Base-by-base conservation (phyloP, 2,797 vertebrate species). In the Harpagifer antarcticus region DNA sequence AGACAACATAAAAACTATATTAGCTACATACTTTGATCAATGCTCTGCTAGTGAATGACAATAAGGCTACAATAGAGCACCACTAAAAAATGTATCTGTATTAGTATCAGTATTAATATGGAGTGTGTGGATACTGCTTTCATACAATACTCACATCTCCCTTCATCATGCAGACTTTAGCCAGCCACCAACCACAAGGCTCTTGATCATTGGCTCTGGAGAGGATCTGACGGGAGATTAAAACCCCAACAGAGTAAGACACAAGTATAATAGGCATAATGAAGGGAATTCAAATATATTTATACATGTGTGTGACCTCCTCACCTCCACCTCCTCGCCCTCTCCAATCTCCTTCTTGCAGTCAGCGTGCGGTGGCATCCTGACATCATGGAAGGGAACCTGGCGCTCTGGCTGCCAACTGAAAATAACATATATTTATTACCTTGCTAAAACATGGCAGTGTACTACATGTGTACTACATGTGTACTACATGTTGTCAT, bases 121-220 rank as follows among this genome's bases (percentile, higher is more conserved):
- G 3, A 31, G 31, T 13, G 19, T n/a, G n/a, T 14, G 55, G 10
- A 49, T 10, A 12, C 13, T 43, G 0, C 40, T 10, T 19, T 68
- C 37, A 31, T 54, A 67, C 37, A 37, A 56, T 40, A 95, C 94
- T 94, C 91, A 99, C 98, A 82, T 98, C 97, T 92, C 98, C 98
- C 90, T 99, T 99, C 96, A 99, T 98, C 98, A 99, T 99, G 87
- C 97, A 95, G 78, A 99, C 98, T 96, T 99, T 99, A 60, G 97
- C 98, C 82, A 99, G 89, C 98, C 98, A 99, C 98, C 98, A 99
- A 62, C 98, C 98, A 90, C 97, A 99, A n/a, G 98, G 98, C 68
- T 99, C 98, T 93, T 98, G 97, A 42, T 99, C 98, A 84, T 99
- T 99, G 81, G 98, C 98, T 94, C 97, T 94, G 71, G 98, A 99